These are phyloP conservation scores for Sinonovacula constricta DNA, from an alignment of 1,140 invertebrate species.

Conservation along the genomic window DNA sequence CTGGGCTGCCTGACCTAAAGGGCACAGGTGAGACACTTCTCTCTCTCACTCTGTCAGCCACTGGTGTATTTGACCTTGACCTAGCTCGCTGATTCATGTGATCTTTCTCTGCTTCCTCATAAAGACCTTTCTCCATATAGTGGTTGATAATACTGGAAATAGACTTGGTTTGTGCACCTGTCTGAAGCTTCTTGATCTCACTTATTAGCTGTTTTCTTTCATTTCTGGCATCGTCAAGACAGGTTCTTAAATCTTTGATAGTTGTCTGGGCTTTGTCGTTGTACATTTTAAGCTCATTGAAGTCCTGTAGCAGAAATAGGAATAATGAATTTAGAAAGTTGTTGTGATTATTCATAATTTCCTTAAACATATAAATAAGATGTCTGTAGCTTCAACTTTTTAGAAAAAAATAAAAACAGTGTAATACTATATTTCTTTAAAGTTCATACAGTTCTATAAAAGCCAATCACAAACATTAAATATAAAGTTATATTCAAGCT, in stretches of 20 bases:
- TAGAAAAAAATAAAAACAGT: neutral
- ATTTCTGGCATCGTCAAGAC: constrained; percentile 65
- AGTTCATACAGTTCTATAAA: too few species aligned
- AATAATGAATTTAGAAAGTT: too few species aligned
- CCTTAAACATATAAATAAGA: neutral
- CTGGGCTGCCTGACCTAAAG: constrained; percentile 17
- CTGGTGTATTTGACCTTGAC: constrained; percentile 23
- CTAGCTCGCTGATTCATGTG: constrained; percentile 34
- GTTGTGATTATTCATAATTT: too few species aligned
- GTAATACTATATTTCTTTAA: too few species aligned
- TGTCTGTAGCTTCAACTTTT: neutral
- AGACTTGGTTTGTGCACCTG: constrained; percentile 48
- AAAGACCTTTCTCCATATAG: constrained; percentile 57
- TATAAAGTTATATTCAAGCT: too few species aligned
- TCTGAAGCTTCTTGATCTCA: constrained; percentile 60
- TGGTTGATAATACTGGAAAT: constrained; percentile 56
- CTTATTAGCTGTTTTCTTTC: constrained; percentile 66
- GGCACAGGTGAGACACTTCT: constrained; percentile 32
- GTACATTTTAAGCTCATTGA: constrained; percentile 63
- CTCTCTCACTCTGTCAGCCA: constrained; percentile 33
- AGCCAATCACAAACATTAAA: too few species aligned
- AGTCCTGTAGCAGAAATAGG: constrained; percentile 67
- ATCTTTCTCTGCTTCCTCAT: constrained; percentile 50
- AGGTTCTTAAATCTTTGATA: constrained; percentile 63
- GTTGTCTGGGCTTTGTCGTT: constrained; percentile 65